Conservation (phyloP, 2,113 vertebrate species). For the Cinclus cinclus region DNA sequence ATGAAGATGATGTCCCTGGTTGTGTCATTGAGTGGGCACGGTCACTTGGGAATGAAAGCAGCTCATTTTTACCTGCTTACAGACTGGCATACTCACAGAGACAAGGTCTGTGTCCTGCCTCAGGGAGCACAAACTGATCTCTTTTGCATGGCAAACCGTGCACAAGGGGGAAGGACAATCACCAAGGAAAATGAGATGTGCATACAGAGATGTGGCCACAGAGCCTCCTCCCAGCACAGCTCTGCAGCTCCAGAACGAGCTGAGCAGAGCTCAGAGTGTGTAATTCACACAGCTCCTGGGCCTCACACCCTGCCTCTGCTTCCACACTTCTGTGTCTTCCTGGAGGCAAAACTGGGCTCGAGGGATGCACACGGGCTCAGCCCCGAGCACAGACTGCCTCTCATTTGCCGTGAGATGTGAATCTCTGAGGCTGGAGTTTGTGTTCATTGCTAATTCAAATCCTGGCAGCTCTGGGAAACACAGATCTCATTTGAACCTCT, state of each 20-base stretch:
- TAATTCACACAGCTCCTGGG: neutral
- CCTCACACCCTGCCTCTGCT: neutral
- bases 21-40: neutral
- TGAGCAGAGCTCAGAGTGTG: neutral
- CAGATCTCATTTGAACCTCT: neutral
- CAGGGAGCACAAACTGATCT: neutral
- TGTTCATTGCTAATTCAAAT: neutral
- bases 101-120: neutral
- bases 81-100: neutral
- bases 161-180: neutral
- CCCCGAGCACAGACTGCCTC: neutral
- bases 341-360: neutral
- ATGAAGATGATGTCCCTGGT: neutral
- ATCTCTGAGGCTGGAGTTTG: neutral
- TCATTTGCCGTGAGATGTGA: neutral
- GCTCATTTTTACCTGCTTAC: neutral
- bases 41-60: neutral
- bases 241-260: neutral
- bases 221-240: neutral
- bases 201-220: neutral
- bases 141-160: neutral
- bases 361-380: neutral
- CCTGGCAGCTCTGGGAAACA: neutral
- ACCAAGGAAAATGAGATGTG: neutral
- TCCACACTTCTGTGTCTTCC: neutral